Evolutionary conservation across 2,113 vertebrate genomes (phyloP).

Genomic region (Oreochromis tanganicae): DNA sequence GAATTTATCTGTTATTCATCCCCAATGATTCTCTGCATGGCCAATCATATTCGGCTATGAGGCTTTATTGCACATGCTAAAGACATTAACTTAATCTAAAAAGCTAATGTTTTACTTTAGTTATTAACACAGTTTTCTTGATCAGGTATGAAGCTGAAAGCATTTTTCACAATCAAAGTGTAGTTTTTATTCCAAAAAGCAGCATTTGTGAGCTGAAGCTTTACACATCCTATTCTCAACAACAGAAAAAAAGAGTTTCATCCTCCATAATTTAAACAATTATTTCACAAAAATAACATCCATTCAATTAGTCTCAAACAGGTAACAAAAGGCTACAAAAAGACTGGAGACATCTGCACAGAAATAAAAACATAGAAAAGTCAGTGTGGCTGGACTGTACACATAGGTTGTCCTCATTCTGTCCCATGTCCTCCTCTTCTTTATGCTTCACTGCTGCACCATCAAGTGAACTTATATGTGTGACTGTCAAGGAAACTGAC

Average conservation of each 20-base stretch:
- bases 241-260: constrained; percentile 31
- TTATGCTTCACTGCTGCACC: background rate
- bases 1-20: background rate
- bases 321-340: constrained; percentile 68
- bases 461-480: constrained; percentile 96
- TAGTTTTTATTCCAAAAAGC: constrained; percentile 64
- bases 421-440: background rate
- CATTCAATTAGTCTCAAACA: constrained; percentile 50
- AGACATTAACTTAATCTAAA: background rate
- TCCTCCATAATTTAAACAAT: constrained; percentile 67
- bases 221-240: constrained; percentile 48
- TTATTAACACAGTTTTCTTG: rapidly evolving
- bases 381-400: constrained; percentile 24
- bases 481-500: constrained; percentile 74
- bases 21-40: background rate
- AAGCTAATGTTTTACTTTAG: background rate
- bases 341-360: constrained; percentile 36
- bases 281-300: constrained; percentile 73
- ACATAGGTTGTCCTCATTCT: background rate
- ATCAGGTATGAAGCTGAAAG: background rate
- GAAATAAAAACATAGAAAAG: constrained; percentile 53
- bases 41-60: background rate
- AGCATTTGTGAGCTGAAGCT: constrained; percentile 18
- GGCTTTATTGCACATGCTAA: background rate
- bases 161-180: constrained; percentile 5